A percentile compares a stretch with the other conserved stretches of the same genome.
These are phyloP conservation scores for Neotoxoptera formosana DNA, from an alignment of 1,140 invertebrate species.

Conservation along the genomic window DNA sequence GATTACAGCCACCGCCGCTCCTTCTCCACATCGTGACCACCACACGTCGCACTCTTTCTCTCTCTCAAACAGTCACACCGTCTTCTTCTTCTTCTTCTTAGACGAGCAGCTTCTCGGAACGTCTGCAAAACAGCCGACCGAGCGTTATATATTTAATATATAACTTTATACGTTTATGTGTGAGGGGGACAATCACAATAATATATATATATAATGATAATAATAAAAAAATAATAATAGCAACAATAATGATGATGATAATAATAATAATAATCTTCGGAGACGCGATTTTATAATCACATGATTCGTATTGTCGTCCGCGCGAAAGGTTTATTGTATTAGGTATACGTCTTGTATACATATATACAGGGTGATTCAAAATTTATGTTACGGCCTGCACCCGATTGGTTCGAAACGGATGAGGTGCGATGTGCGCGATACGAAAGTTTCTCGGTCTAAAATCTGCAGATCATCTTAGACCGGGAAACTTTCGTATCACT, in stretches of 20 bases:
- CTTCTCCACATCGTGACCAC: not conserved
- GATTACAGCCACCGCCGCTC: not conserved
- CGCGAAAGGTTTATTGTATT: not conserved
- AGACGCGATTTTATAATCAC: not conserved
- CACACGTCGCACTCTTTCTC: too few relatives aligned
- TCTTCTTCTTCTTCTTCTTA: not conserved
- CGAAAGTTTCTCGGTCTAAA: too few relatives aligned
- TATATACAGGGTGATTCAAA: too few relatives aligned
- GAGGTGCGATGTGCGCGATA: too few relatives aligned
- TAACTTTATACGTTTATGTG: not conserved
- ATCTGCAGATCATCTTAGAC: too few relatives aligned
- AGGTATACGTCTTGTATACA: not conserved
- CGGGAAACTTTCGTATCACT: too few relatives aligned
- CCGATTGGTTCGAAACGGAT: too few relatives aligned
- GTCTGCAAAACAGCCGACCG: slow-evolving; percentile 6
- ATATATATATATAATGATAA: slow-evolving; percentile 4
- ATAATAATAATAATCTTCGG: slow-evolving; percentile 23
- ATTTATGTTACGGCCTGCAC: too few relatives aligned
- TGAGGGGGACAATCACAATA: not conserved
- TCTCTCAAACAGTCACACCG: too few relatives aligned
- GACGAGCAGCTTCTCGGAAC: slow-evolving; percentile 6
- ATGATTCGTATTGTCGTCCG: not conserved
- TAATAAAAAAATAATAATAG: not conserved
- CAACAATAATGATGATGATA: not conserved
- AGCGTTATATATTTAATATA: not conserved